Evolutionary conservation across 2,113 vertebrate genomes (phyloP).

Genomic region (Takifugu bimaculatus): DNA sequence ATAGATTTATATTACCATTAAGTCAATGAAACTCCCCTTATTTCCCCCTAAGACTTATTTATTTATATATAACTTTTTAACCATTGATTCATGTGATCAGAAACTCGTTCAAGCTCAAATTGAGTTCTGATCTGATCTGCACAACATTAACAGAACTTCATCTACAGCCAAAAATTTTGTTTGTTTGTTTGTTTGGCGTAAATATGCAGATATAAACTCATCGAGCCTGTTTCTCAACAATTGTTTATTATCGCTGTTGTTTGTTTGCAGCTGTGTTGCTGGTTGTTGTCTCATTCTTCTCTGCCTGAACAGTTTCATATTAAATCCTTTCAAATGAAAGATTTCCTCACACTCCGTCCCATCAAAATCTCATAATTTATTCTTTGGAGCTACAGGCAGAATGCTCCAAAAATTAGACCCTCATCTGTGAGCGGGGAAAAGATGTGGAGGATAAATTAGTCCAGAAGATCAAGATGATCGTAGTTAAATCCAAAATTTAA

Average conservation of each 20-base stretch:
- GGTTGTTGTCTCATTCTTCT: constrained; percentile 75
- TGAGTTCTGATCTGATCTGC: not conserved
- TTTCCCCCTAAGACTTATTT: too few relatives aligned
- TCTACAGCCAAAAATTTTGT: too few relatives aligned
- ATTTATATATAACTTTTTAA: not conserved
- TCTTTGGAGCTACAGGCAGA: not conserved
- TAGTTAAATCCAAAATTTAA: too few relatives aligned
- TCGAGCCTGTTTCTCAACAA: not conserved
- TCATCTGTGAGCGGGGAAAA: too few relatives aligned
- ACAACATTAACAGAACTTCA: not conserved
- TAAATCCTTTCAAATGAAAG: constrained; percentile 9
- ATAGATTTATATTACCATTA: too few relatives aligned
- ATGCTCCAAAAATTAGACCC: too few relatives aligned
- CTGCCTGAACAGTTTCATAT: constrained; percentile 55
- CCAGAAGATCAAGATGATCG: too few relatives aligned
- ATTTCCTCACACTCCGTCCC: constrained; percentile 39
- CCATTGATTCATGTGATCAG: not conserved
- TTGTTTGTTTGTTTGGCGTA: too few relatives aligned
- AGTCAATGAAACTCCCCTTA: too few relatives aligned
- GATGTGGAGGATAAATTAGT: too few relatives aligned
- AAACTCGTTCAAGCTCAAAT: not conserved
- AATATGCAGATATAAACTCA: not conserved
- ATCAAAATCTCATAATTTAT: constrained; percentile 1
- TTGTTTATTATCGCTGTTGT: constrained; percentile 1
- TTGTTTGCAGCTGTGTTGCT: constrained; percentile 56